Evolutionary conservation across 2,113 vertebrate genomes (phyloP).

Genomic region (Bambusicola thoracicus): DNA sequence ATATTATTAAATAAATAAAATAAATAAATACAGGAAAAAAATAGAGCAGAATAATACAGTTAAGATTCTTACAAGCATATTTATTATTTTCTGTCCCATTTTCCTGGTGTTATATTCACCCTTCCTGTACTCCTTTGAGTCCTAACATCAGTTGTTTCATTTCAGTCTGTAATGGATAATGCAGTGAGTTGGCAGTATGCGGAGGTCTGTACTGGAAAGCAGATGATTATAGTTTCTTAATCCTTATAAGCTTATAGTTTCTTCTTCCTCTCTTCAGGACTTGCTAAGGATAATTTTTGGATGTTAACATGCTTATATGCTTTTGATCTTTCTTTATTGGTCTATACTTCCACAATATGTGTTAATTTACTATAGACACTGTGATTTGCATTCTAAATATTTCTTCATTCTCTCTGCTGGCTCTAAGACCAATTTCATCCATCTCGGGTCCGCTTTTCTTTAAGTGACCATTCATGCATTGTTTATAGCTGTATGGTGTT

Average conservation of each 20-base stretch:
- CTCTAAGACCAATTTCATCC: not conserved
- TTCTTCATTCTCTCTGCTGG: not conserved
- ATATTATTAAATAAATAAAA: too few species aligned
- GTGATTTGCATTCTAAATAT: not conserved
- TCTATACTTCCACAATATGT: not conserved
- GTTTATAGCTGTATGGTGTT: not conserved
- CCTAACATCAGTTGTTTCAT: not conserved
- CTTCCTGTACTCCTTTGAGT: not conserved
- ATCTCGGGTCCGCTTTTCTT: not conserved
- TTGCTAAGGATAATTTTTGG: not conserved
- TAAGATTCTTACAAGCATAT: accelerated
- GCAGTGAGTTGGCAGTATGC: not conserved
- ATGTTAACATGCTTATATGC: not conserved
- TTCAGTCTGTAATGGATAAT: not conserved
- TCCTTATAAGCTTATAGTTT: not conserved
- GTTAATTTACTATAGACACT: not conserved
- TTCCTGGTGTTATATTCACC: not conserved
- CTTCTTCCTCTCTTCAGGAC: not conserved
- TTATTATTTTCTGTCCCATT: not conserved
- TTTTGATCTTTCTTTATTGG: not conserved
- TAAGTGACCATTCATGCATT: not conserved
- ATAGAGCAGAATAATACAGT: not conserved
- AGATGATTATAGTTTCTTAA: not conserved
- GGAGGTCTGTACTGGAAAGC: not conserved
- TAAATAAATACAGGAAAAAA: not conserved